Percentiles rank a stretch among this genome's conserved stretches.
Conservation (phyloP, 2,797 vertebrate species). For the Neoniphon sammara region DNA sequence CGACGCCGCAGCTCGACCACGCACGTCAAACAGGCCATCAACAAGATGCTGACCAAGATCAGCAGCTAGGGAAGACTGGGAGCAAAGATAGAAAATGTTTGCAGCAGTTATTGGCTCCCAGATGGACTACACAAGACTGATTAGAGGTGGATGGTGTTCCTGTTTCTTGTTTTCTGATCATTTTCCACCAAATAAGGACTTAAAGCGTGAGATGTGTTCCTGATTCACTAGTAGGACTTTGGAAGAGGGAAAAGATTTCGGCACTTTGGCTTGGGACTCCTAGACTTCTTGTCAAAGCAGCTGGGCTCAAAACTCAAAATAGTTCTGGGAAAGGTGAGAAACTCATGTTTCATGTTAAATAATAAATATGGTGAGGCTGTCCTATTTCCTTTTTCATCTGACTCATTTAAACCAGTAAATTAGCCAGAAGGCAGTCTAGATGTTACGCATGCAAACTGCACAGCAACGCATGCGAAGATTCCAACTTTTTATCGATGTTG, state of each 20-base stretch:
- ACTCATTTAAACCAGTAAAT: conserved; percentile 16
- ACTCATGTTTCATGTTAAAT: conserved; percentile 4
- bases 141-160: conserved; percentile 40
- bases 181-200: conserved; percentile 11
- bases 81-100: conserved; percentile 15
- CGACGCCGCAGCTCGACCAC: conserved; percentile 96
- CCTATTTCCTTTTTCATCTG: conserved; percentile 6
- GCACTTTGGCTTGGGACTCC: conserved; percentile 7
- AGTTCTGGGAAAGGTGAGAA: conserved; percentile 10
- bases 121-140: conserved; percentile 37
- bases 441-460: conserved; percentile 37
- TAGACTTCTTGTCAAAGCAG: conserved; percentile 4
- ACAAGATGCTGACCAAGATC: conserved; percentile 99
- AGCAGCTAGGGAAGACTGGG: conserved; percentile 86
- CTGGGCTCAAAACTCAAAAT: conserved; percentile 11
- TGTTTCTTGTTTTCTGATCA: conserved; percentile 23
- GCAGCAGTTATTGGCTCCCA: conserved; percentile 11
- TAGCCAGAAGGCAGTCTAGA: conserved; percentile 13
- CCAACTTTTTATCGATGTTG: conserved; percentile 12
- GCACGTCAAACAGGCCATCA: conserved; percentile 98
- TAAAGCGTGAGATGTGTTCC: conserved; percentile 5
- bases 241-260: conserved; percentile 14
- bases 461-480: conserved; percentile 52
- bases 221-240: neutral
- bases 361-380: conserved; percentile 8